Base-by-base conservation (phyloP, 37 sponge, comb jelly and placozoan species). In the Bolinopsis microptera region DNA sequence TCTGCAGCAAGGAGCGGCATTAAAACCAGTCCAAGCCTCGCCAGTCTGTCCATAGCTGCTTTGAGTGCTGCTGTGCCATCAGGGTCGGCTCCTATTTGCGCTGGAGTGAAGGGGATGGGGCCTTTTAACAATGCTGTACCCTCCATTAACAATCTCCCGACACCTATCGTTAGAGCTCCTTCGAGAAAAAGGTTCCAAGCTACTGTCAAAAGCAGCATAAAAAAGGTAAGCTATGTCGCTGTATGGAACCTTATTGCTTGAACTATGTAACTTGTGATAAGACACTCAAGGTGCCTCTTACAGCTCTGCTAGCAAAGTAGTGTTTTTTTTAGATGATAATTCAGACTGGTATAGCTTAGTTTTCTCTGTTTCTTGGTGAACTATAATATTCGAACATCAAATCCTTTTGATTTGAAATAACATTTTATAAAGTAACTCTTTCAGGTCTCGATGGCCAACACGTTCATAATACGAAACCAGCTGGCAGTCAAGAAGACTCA, bases 141-240 rank as follows among this genome's bases (percentile, higher is more conserved):
- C 61, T 5, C 13, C 9, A 13, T 48, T 48, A 48, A 48, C 5
- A 13, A 48, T 13, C 61, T 13, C 5, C 61, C 61, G 61, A 13
- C 61, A 18, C 61, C 61, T 18, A 13, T 48, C 5, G 9, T 48
- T 18, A 48, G 75, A 72, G 3, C 31, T 23, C 22, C 75, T 28
- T 72, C 75, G 26, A 72, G 75, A n/a, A 5, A 72, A 30, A 72
- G 31, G 31, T 72, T 72, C 26, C 75, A 72, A n/a, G 75, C 75
- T 28, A 30, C 75, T 28, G 75, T 72, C 75, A 72, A 21, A 72
- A 30, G 5, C 31, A 72, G 75, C 75, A 5, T 72, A 28, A 72
- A n/a, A 72, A 72, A 72, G 75, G 75, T 72, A 72, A 67, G 13
- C 21, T 67, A n/a, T n/a, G n/a, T n/a, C n/a, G n/a, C n/a, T n/a